These are phyloP conservation scores for Cricetomys ansorgei DNA, from an alignment of 2,113 vertebrate species.

Conservation along the genomic window DNA sequence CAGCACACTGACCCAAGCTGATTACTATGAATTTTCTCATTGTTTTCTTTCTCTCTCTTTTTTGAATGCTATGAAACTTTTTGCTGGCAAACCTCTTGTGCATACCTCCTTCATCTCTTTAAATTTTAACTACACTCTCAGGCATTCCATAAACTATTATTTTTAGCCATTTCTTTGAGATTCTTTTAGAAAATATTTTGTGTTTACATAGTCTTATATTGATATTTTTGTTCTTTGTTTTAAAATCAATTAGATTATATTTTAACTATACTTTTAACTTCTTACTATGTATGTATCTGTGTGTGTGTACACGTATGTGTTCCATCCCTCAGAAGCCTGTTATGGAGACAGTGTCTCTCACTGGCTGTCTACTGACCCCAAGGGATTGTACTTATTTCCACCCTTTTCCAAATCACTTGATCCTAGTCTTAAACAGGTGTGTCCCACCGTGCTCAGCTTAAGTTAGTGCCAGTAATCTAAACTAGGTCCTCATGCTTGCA, in stretches of 20 bases:
- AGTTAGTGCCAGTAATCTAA: neutral
- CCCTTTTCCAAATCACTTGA: neutral
- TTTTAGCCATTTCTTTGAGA: slow-evolving; percentile 45
- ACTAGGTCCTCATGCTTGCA: too few relatives aligned
- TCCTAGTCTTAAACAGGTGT: neutral
- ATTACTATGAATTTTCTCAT: slow-evolving; percentile 41
- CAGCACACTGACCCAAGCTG: neutral
- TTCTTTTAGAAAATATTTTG: slow-evolving; percentile 22
- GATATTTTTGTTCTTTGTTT: neutral
- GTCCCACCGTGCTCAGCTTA: neutral
- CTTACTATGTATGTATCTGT: neutral
- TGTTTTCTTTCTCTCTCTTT: slow-evolving; percentile 16
- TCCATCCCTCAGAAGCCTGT: neutral
- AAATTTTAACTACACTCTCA: slow-evolving; percentile 1
- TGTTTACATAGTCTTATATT: neutral
- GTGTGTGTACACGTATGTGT: neutral
- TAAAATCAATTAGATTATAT: neutral
- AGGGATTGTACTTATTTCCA: neutral
- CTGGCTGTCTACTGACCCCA: neutral
- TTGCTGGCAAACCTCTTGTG: slow-evolving; percentile 42
- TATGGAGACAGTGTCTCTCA: neutral
- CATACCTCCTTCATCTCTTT: neutral
- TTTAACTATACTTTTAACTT: neutral
- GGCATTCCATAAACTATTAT: slow-evolving; percentile 13
- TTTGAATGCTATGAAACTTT: slow-evolving; percentile 4